Evolutionary conservation across 2,113 vertebrate genomes (phyloP), one percentile per base, ranked within the genome.

Genomic region (Dromas ardeola): DNA sequence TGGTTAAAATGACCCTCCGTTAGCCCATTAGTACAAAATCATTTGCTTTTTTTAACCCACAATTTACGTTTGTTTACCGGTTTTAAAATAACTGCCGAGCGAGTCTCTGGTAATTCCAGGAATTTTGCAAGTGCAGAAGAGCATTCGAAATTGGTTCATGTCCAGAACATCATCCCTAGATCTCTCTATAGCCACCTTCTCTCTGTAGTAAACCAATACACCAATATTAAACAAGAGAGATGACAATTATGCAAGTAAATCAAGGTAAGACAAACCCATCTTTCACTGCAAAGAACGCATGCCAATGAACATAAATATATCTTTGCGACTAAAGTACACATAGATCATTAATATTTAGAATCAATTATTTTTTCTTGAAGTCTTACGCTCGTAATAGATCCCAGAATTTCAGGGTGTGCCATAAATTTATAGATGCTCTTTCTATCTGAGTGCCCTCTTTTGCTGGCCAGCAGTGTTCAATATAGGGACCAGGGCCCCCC

Each of bases 51-150:
- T 59, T 93, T 83, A 92, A 36, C 9, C 52, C 32, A 26, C 30
- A 82, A 22, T 26, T 71, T 65, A 26, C 6, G 13, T 84, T 45
- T 90, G 71, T 86, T 97, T 98, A 99, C 99, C 99, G 67, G 99
- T 99, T 93, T 98, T 99, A 95, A 99, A 99, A 96, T 99, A 99
- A 98, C 86, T 98, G 71, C 42, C 38, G 30, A 99, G 76, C 1
- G 98, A 98, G 95, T 99, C 99, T 97, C 99, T 99, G 81, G 97
- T 97, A 78, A 98, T 58, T 88, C 99, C 99, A 47, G 99, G 99
- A 82, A 99, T 97, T 98, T 98, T 99, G 97, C 99, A 99, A 73
- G 99, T 99, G 74, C 98, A 98, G 98, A 99, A 99, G 23, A 99
- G 84, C 99, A 98, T 99, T 93, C 98, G 98, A 97, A 99, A 99